Evolutionary conservation across 2,888 invertebrate genomes (phyloP), one percentile per base, ranked within the genome.

Genomic region (Drosophila koepferae): DNA sequence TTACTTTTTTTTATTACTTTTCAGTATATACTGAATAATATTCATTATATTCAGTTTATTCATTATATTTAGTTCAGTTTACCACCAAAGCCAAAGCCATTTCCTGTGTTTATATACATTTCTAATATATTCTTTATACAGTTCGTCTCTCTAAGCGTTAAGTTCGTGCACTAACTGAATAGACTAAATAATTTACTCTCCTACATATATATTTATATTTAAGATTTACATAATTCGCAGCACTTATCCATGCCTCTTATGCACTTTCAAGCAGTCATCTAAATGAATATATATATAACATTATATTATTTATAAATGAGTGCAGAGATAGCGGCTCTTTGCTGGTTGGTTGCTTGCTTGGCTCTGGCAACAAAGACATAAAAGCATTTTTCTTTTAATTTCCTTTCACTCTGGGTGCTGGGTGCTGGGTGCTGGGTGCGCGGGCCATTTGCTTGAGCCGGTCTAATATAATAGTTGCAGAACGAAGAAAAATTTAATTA

Each of bases 361-460:
- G 40, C 41, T 55, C 34, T 36, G 56, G 61, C 53, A 41, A 61
- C 61, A 67, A 55, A 63, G 81, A 67, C 74, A 82, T 82, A 87
- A 84, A 83, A 81, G 79, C 79, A 72, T 74, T 80, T 81, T 86
- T 51, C 49, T 66, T 63, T 85, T 78, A 89, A 86, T 89, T 82
- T 87, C 82, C 79, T 77, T 58, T 68, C 48, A 28, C 28, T 43
- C 48, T 54, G 36, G 10, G 31, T 44, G 20, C 36, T 46, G 23
- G 7, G 23, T 7, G 41, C 46, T 54, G 36, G 10, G 31, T 44
- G 20, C 36, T 46, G 23, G 7, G 23, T 7, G 41, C 46, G 12
- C 36, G 53, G 34, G 14, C 20, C 53, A 34, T 34, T 51, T 34
- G 51, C 51, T 51, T 36, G 51, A 51, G 51, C 20, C 48, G 64